Evolutionary conservation across 2,113 vertebrate species (phyloP).

Genomic region (Chlorocebus sabaeus): DNA sequence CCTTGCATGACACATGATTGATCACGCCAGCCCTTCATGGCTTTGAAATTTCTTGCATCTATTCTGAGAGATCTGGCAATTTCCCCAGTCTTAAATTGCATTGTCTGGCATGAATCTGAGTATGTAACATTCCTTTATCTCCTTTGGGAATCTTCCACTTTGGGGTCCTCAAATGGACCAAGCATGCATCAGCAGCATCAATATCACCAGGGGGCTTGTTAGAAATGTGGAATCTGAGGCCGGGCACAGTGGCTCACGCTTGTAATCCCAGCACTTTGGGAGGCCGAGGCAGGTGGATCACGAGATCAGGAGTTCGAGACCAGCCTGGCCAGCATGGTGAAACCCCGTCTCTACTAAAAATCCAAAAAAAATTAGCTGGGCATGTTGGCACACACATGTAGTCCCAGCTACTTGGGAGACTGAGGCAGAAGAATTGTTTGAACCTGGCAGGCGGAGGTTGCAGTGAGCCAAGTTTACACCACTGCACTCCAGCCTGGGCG

Average conservation of each 20-base stretch:
- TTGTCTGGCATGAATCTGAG: not conserved
- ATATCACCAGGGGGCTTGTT: not conserved
- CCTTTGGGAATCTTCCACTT: not conserved
- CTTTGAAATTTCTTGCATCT: not conserved
- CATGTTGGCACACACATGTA: no score
- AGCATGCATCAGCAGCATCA: not conserved
- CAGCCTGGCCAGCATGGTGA: no score
- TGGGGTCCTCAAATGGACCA: not conserved
- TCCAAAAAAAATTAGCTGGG: no score
- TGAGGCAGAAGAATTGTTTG: no score
- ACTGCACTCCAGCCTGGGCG: no score
- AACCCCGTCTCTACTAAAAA: no score
- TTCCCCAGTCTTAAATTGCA: not conserved
- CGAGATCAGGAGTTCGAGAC: no score
- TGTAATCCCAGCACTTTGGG: no score
- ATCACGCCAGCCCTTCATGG: not conserved
- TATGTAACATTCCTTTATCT: not conserved
- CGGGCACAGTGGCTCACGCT: accelerated
- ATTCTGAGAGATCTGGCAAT: not conserved
- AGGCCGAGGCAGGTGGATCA: no score
- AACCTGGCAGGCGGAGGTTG: no score
- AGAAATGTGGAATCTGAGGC: not conserved
- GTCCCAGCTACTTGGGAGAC: no score
- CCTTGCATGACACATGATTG: not conserved
- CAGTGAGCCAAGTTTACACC: no score